A percentile compares a stretch with the other conserved stretches of the same genome.
Conservation (phyloP, 2,888 invertebrate species). For the Cephalotes varians region DNA sequence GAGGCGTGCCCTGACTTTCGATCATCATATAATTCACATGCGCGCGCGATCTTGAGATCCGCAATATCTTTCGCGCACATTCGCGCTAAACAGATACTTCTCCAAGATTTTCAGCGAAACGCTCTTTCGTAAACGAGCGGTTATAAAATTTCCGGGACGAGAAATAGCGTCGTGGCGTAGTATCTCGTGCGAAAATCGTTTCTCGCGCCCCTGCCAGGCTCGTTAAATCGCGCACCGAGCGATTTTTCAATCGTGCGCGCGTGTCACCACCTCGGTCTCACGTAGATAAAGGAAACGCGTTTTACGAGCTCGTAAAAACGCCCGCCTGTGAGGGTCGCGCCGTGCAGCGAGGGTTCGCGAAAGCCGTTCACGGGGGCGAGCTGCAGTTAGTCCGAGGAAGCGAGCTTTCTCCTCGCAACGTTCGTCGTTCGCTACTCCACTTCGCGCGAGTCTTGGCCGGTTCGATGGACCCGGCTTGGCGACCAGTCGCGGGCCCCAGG, state of each 20-base stretch:
- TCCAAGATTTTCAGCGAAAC: constrained; percentile 15
- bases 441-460: constrained; percentile 27
- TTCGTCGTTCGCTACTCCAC: neutral
- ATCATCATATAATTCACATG: neutral
- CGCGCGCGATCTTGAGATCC: neutral
- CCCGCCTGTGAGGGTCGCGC: constrained; percentile 55
- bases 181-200: constrained; percentile 43
- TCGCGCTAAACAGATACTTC: constrained; percentile 2
- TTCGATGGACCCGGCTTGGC: constrained; percentile 42
- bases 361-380: neutral
- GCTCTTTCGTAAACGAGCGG: constrained; percentile 40
- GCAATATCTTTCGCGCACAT: constrained; percentile 16
- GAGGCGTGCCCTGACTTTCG: neutral
- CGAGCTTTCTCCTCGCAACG: neutral
- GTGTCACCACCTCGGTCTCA: constrained; percentile 69
- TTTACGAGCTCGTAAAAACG: constrained; percentile 77
- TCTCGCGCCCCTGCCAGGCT: constrained; percentile 49
- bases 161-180: constrained; percentile 47
- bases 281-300: constrained; percentile 79
- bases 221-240: constrained; percentile 68
- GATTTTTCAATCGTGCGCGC: constrained; percentile 69
- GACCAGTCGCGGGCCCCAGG: constrained; percentile 61
- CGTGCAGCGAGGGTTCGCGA: neutral
- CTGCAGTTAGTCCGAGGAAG: neutral
- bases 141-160: constrained; percentile 63